Evolutionary conservation across 2,797 vertebrate species (phyloP).

Genomic region (Oreonectes daqikongensis): DNA sequence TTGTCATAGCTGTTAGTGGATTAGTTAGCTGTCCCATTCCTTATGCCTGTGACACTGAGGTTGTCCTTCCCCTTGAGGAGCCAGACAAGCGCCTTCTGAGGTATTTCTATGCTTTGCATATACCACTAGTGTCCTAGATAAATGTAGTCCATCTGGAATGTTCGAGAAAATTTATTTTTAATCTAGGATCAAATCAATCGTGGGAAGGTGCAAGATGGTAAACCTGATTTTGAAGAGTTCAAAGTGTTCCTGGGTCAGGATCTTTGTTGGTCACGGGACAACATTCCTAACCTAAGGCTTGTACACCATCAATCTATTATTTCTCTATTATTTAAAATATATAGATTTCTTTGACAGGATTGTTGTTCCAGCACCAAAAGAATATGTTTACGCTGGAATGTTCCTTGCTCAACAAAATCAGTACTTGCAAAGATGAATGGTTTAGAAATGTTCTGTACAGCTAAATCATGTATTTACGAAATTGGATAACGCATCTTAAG

Average conservation of each 20-base stretch:
- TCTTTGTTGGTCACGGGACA: background rate
- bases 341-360: no score
- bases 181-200: constrained; percentile 39
- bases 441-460: constrained; percentile 3
- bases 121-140: constrained; percentile 41
- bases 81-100: constrained; percentile 45
- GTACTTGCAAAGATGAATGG: background rate
- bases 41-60: constrained; percentile 8
- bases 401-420: no score
- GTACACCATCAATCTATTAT: no score
- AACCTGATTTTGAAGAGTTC: background rate
- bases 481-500: constrained; percentile 24
- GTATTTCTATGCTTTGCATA: constrained; percentile 70
- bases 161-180: constrained; percentile 34
- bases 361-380: no score
- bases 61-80: constrained; percentile 23
- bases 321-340: no score
- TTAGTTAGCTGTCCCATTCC: constrained; percentile 40
- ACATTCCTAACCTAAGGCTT: no score
- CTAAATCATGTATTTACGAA: constrained; percentile 8
- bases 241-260: background rate
- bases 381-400: no score
- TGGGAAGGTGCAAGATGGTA: background rate
- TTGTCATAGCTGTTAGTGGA: constrained; percentile 42
- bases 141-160: constrained; percentile 35